Evolutionary conservation across 2,113 vertebrate species (phyloP), one percentile per base, ranked within the genome.

Genomic region (Chinchilla lanigera): DNA sequence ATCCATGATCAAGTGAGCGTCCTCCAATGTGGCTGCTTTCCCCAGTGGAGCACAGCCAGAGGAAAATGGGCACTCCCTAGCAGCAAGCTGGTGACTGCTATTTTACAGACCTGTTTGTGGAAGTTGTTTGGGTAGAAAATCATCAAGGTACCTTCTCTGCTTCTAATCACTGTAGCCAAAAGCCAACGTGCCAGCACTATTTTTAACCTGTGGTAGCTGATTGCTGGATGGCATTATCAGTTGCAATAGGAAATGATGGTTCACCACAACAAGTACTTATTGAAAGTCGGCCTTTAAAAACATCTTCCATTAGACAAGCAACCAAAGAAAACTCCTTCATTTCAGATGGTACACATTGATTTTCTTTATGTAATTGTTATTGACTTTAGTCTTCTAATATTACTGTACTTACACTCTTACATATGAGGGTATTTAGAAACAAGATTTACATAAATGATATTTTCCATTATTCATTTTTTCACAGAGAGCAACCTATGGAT

Each of bases 321-420:
- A 93, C 84, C 88, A 96, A 86, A 95, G 47, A 94, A 95, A 95
- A 94, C 69, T 56, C 73, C 56, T 96, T 97, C 77, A 93, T 97
- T 97, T 98, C 71, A 96, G 82, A 94, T 93, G 86, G 82, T 86
- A 85, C 35, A 95, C 60, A 86, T 96, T 95, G 97, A 97, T 98
- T 98, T 97, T 97, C 75, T 96, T 97, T 95, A 97, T 93, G 85
- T 95, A 95, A 97, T 95, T 96, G 86, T 97, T 97, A 97, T 96
- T 97, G 96, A 97, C 78, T 98, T 97, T 81, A 89, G 93, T 94
- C 77, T 95, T 96, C 88, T 97, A 96, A 96, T 97, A 98, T 97
- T 95, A 95, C 80, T 84, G 65, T 97, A 97, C 92, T 97, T 96
- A 97, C 35, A 94, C 13, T 88, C 78, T 98, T 98, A 97, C 83